Base-by-base conservation (phyloP, 2,113 vertebrate genomes). In the Gymnocephalus cernua region DNA sequence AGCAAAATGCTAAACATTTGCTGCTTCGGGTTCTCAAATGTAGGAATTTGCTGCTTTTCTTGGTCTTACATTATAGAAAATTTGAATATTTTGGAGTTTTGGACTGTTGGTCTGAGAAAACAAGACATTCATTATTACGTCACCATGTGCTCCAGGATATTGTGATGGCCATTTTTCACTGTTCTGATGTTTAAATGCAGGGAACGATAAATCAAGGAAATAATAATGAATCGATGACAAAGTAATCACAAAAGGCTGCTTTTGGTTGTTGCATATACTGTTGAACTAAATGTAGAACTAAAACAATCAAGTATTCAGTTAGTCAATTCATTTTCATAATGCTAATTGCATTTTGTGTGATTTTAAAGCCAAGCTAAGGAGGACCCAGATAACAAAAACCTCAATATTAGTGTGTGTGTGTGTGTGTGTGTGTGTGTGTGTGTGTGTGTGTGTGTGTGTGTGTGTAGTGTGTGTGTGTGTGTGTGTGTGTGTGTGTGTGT, bases 361-460 rank as follows among this genome's bases (percentile, higher is more conserved):
- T 59, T 29, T 6, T 45, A 47, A 48, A 48, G 41, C 16, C 15
- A 32, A 72, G 25, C 25, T 44, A 48, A 10, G n/a, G 12, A 10
- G n/a, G 12, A 64, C 15, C 25, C 18, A 54, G n/a, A 59, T 32
- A 27, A 29, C 45, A 47, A 76, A 32, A 32, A n/a, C n/a, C n/a
- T n/a, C n/a, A n/a, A n/a, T n/a, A n/a, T n/a, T n/a, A n/a, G n/a
- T 84, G 65, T 53, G 29, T 29, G 29, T 29, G 29, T 29, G 29
- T 29, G 29, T 29, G 29, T 29, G 29, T 29, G 29, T 29, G 29
- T 29, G 29, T 29, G 29, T 29, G 29, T 29, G 29, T 29, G 29
- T 29, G 29, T 29, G 29, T 29, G 29, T 29, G 29, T 29, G 29
- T 29, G 29, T 29, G 29, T 29, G 29, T 29, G 29, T 29, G 29